Evolutionary conservation across 2,888 invertebrate genomes (phyloP), one percentile per base, ranked within the genome.

Genomic region (Pardosa pseudoannulata): DNA sequence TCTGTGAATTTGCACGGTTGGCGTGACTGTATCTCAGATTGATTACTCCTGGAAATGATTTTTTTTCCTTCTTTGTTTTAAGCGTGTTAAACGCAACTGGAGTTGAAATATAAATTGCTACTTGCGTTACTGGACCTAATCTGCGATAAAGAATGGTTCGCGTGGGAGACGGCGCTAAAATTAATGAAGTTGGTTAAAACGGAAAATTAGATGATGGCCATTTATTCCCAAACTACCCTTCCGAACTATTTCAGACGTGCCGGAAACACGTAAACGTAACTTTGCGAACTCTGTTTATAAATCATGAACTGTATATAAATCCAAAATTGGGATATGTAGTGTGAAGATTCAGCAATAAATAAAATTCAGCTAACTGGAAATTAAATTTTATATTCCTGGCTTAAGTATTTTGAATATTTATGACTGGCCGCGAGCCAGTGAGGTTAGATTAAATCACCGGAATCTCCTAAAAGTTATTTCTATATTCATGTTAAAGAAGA

Each of bases 171-270:
- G 16, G 13, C 56, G 19, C 23, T 5, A 56, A 56, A 56, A 56
- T 56, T 56, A 56, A 56, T 56, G 56, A 56, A 56, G 23, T 56
- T 56, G 56, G 56, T 56, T 56, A 56, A 56, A 56, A 56, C 56
- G 56, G 56, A 56, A 56, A 56, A 56, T 56, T 56, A 56, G 56
- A 56, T 56, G 56, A 23, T 1, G 56, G 56, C 23, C 7, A 56
- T 56, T 56, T 56, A 56, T 56, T 56, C 23, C 23, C 19, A 5
- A 5, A 36, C 56, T 23, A 23, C 56, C 56, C 19, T 2, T 23
- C n/a, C 19, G 23, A 56, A 56, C 19, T 56, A 56, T 56, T 46
- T 56, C 56, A 23, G 19, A 56, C 23, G 56, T 23, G 23, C 23
- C 19, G 56, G 56, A 56, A 56, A 56, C 56, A 56, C 23, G 56